Evolutionary conservation across 2,888 invertebrate genomes (phyloP).

Genomic region (Meliscaeva auricollis): DNA sequence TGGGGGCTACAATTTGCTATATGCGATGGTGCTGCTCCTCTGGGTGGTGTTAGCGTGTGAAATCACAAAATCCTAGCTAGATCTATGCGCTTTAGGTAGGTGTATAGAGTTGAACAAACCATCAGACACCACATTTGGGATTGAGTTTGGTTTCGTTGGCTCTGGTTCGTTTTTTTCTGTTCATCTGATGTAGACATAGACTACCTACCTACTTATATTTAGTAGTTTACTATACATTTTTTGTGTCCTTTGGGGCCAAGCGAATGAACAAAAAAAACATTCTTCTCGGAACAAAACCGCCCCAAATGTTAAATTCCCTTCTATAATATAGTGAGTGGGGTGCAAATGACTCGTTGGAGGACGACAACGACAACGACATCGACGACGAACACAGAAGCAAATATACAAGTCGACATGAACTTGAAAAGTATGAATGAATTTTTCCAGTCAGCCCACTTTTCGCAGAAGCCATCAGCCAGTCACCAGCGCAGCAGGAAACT

Average conservation of each 20-base stretch:
- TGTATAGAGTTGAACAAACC: conserved; percentile 67
- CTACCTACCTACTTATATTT: neutral
- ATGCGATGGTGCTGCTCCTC: neutral
- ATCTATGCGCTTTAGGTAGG: neutral
- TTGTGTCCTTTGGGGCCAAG: conserved; percentile 43
- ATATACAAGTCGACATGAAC: conserved; percentile 68
- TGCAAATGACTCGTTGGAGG: conserved; percentile 56
- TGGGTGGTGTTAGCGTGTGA: conserved; percentile 52
- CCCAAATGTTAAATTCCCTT: conserved; percentile 23
- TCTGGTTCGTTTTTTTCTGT: neutral
- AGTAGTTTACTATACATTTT: conserved; percentile 6
- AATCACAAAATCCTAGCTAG: conserved; percentile 49
- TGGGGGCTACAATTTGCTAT: conserved; percentile 7
- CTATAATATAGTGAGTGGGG: conserved; percentile 33
- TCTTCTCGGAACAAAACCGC: conserved; percentile 46
- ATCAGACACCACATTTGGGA: conserved; percentile 71
- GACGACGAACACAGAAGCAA: conserved; percentile 42
- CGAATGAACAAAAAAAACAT: conserved; percentile 38
- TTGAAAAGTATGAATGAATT: conserved; percentile 76
- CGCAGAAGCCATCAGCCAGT: conserved; percentile 41
- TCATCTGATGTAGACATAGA: neutral
- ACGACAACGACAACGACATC: conserved; percentile 34
- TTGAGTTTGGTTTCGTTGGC: conserved; percentile 63
- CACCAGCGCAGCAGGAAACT: conserved; percentile 58
- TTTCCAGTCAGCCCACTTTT: conserved; percentile 67